Base-by-base conservation (phyloP, 2,888 invertebrate species). In the Cosmia trapezina region DNA sequence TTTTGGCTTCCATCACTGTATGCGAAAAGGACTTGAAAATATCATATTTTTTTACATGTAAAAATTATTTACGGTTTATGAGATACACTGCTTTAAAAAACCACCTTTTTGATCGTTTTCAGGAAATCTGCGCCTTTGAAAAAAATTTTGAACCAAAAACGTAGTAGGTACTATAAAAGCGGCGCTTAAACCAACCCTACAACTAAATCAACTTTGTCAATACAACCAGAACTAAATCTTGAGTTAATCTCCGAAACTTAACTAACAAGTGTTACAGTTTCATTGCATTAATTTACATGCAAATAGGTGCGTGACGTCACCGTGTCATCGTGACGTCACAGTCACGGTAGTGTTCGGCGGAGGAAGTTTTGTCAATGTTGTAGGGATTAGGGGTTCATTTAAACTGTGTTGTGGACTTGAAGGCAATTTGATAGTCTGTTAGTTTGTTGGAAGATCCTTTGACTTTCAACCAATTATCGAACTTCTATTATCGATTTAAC, bases 221-320 rank as follows among this genome's bases (percentile, higher is more conserved):
- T 47, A 77, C 51, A 61, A 47, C 33, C 43, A 4, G 11, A 77
- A 77, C 65, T 66, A 33, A 72, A 77, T 72, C 76, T 72, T 6
- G 22, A 76, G 37, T 41, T 70, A 80, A 80, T 73, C 80, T 70
- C 51, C 0, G 17, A 19, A 77, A 77, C 69, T 80, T 70, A 4
- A 11, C n/a, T 19, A 57, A 73, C 68, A 49, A 61, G 67, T 70
- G 66, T 77, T 64, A 77, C 69, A 63, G 43, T 81, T 81, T 81
- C 74, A 74, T 70, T 74, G 45, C 68, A 63, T 71, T 73, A 84
- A 83, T 84, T 78, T 83, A 67, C 78, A 84, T 84, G 66, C 71
- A 84, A 81, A 84, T 78, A 75, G 53, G 69, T 63, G 37, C 65
- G 68, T 84, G 78, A 78, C 71, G 84, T 81, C 78, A 76, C 41